Evolutionary conservation across 2,113 vertebrate species (phyloP).

Genomic region (Silurus asotus): DNA sequence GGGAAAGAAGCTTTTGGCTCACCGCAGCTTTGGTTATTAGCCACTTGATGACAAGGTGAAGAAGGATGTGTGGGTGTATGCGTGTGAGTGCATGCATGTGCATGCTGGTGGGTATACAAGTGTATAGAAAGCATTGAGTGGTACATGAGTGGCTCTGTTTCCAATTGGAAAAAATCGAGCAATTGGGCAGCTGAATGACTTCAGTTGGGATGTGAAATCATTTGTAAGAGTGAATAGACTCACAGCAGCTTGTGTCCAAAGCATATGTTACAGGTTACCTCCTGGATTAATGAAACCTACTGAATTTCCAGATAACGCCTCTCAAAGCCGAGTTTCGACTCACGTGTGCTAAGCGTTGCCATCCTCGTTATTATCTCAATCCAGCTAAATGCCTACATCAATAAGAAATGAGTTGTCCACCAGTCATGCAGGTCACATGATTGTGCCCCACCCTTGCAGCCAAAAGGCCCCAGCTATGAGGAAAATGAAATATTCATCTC

Average conservation of each 20-base stretch:
- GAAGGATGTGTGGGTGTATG: conserved; percentile 7
- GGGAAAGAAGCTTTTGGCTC: conserved; percentile 40
- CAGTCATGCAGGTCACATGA: conserved; percentile 41
- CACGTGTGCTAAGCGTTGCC: not conserved
- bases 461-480: conserved; percentile 39
- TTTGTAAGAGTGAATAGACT: conserved; percentile 12
- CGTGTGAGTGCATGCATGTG: conserved; percentile 10
- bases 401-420: conserved; percentile 38
- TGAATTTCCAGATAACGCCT: not conserved
- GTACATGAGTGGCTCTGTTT: conserved; percentile 19
- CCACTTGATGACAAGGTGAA: conserved; percentile 35
- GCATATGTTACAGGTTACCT: not conserved
- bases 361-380: conserved; percentile 28
- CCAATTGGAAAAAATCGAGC: conserved; percentile 1
- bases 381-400: conserved; percentile 36
- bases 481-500: conserved; percentile 51
- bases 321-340: not conserved
- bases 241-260: not conserved
- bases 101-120: conserved; percentile 17
- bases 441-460: conserved; percentile 19
- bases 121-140: conserved; percentile 25
- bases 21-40: conserved; percentile 42
- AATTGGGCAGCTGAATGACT: conserved; percentile 1
- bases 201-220: conserved; percentile 7
- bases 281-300: not conserved